Evolutionary conservation across 2,113 vertebrate species (phyloP), one percentile per base, ranked within the genome.

Genomic region (Nyctereutes procyonoides): DNA sequence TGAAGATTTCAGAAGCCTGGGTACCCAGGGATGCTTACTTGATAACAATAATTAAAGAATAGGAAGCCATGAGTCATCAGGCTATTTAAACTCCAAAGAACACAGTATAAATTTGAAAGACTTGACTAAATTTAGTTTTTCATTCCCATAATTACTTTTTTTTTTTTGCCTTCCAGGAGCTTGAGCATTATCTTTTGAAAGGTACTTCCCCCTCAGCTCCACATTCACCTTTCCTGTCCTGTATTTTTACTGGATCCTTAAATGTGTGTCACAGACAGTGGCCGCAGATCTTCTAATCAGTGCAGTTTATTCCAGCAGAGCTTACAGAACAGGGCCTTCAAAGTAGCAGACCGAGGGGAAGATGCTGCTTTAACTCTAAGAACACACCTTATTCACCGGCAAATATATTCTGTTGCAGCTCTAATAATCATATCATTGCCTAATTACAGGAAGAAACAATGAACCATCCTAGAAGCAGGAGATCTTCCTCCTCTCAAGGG

Each of bases 51-150:
- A 94, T 88, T 95, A 74, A 74, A 95, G 69, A 96, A 92, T 0
- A 63, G n/a, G 84, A 96, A 93, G 48, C 28, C 58, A 8, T 92
- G 87, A 95, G 83, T 96, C 88, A 88, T 28, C 73, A 30, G 11
- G 65, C 55, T 73, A 69, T 83, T 74, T 90, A 30, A 93, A 91
- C 32, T 35, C 35, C 73, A 90, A 88, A 73, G 17, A 38, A 28
- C 8, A 2, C 17, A 62, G 24, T 43, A n/a, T 53, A 88, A 92
- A 88, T 89, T 56, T 26, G 26, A 38, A 91, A 93, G 85, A 69
- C 69, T 38, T 38, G 1, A 90, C 28, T 73, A 62, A 88, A 88
- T 93, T 73, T 92, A 6, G 14, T 48, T 76, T 86, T 82, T 82
- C 80, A 58, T 85, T 77, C 55, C 63, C 51, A 77, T 76, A 87